Conservation (phyloP, 2,888 invertebrate species). For the Drosophila pullipes region DNA sequence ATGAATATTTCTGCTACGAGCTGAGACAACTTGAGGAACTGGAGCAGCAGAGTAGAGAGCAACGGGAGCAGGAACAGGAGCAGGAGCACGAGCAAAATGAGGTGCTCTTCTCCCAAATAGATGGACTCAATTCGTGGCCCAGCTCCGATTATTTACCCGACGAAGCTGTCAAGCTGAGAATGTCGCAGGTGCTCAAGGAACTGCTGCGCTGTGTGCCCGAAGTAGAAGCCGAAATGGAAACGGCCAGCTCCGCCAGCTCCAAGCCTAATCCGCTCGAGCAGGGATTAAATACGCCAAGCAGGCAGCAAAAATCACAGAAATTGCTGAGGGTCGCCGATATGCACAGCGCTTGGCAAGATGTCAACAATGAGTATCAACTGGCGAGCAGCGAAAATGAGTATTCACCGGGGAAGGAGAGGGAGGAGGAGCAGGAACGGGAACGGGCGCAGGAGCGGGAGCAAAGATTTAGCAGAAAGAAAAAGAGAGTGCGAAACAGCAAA, state of each 20-base stretch:
- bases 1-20: constrained; percentile 97
- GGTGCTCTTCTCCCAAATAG: constrained; percentile 80
- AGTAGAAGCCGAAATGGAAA: constrained; percentile 56
- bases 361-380: constrained; percentile 63
- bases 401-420: constrained; percentile 62
- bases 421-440: constrained; percentile 2
- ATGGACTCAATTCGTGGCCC: constrained; percentile 2
- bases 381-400: constrained; percentile 26
- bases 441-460: neutral
- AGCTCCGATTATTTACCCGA: constrained; percentile 87
- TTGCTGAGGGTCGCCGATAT: constrained; percentile 79
- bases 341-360: constrained; percentile 84
- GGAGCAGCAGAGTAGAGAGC: constrained; percentile 89
- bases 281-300: neutral
- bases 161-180: constrained; percentile 91
- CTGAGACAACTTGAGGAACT: constrained; percentile 94
- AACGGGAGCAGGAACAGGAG: constrained; percentile 19
- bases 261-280: neutral
- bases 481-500: constrained; percentile 17
- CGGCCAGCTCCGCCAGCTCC: neutral
- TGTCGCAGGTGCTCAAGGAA: constrained; percentile 92
- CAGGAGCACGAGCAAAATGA: constrained; percentile 31
- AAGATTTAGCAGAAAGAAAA: constrained; percentile 61
- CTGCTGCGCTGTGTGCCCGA: constrained; percentile 89
- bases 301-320: constrained; percentile 21